Percentiles rank a stretch among this genome's conserved stretches.
These are phyloP conservation scores for Alligator mississippiensis DNA, from an alignment of 2,113 vertebrate species.

Conservation along the genomic window DNA sequence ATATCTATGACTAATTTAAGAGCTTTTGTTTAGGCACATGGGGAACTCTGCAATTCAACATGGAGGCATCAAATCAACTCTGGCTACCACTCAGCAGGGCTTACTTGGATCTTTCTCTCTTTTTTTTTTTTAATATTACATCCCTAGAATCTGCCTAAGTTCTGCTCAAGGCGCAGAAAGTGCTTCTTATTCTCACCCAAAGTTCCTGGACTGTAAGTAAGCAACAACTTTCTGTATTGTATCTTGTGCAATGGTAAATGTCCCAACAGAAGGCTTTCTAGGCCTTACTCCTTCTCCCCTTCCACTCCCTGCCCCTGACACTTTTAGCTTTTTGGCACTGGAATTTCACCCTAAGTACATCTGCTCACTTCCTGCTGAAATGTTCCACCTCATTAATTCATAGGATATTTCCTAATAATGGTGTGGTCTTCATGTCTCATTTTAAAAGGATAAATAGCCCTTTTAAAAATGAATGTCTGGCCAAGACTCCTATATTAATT, in stretches of 20 bases:
- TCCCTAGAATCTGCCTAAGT: too few species aligned
- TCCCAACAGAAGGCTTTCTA: not conserved
- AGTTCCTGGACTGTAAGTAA: too few species aligned
- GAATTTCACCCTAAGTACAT: conserved; percentile 35
- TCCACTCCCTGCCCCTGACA: not conserved
- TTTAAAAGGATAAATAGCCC: conserved; percentile 38
- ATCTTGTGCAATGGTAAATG: not conserved
- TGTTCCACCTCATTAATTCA: conserved; percentile 44
- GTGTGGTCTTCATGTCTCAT: not conserved
- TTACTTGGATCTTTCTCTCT: too few species aligned
- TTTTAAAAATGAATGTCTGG: conserved; percentile 43
- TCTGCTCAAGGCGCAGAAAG: too few species aligned
- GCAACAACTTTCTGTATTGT: too few species aligned
- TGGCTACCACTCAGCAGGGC: too few species aligned
- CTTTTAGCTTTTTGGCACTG: not conserved
- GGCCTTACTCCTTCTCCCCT: not conserved
- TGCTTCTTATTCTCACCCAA: too few species aligned
- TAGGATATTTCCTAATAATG: conserved; percentile 7
- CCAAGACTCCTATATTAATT: conserved; percentile 11
- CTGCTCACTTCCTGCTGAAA: conserved; percentile 40
- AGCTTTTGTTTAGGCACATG: not conserved
- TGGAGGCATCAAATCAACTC: too few species aligned
- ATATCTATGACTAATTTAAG: not conserved
- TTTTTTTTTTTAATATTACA: too few species aligned
- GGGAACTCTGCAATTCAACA: too few species aligned